Base-by-base conservation (phyloP, 2,797 vertebrate species). In the Microctenopoma lineatum region DNA sequence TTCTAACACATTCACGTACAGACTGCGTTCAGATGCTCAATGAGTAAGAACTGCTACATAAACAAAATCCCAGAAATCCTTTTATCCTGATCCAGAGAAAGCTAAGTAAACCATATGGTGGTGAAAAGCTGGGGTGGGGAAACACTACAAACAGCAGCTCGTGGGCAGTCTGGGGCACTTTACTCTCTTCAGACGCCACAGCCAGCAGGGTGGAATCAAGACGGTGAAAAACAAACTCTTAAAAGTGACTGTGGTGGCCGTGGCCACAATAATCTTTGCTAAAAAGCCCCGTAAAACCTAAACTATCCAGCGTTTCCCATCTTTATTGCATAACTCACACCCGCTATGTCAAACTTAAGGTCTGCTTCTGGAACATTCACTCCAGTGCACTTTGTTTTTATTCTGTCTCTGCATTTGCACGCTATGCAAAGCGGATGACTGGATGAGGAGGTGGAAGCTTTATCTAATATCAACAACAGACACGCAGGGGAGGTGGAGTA, bases 191-290 rank as follows among this genome's bases (percentile, higher is more conserved):
- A 66, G 34, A 61, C 57, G 46, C 21, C 63, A 64, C 38, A 15
- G 34, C 4, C 27, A 74, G 52, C 58, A 27, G 34, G 56, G 53
- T 25, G 2, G 41, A 72, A 59, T 51, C 53, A 44, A 54, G 27
- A 77, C 56, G 36, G 45, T 48, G 48, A 58, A 87, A 85, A 82
- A 87, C 69, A 86, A 85, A 84, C 63, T 73, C 73, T 75, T 85
- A 70, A 84, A 84, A 76, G 58, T 67, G 46, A 59, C 58, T 67
- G 64, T 26, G 58, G 66, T 36, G 50, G 46, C 63, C 59, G 21
- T 16, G 32, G 63, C 36, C 3, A 15, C 55, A 67, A 70, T 83
- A 79, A 80, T 69, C 44, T 39, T 12, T 7, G 9, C 51, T 50
- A 29, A 55, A 73, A 73, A 70, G 48, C 5, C 71, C 13, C 47